Percentiles rank a stretch among this genome's conserved stretches.
Evolutionary conservation across 2,888 invertebrate genomes (phyloP).

Genomic region (Caenorhabditis macrosperma): DNA sequence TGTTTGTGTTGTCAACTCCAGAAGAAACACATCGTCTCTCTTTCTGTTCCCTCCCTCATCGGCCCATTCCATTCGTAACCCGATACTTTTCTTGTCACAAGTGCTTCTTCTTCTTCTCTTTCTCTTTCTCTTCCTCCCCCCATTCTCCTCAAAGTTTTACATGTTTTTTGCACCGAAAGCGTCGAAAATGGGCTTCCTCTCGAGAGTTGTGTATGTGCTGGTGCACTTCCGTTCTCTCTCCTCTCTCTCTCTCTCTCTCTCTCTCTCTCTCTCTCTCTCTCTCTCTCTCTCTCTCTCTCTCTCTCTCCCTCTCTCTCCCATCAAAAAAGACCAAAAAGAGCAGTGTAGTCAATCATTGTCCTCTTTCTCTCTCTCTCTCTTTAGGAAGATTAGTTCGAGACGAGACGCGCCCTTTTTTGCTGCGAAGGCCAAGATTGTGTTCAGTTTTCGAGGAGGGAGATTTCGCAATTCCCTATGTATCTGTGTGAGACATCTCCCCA

Average conservation of each 20-base stretch:
- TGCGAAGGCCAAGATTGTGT: background rate
- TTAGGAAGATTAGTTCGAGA: constrained; percentile 20
- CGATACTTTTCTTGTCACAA: constrained; percentile 40
- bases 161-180: constrained; percentile 29
- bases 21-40: background rate
- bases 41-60: constrained; percentile 7
- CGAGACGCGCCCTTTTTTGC: constrained; percentile 26
- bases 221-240: constrained; percentile 35
- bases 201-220: too few species aligned
- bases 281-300: background rate
- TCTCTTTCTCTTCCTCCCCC: background rate
- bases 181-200: constrained; percentile 6
- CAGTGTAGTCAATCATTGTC: constrained; percentile 43
- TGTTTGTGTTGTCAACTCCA: background rate
- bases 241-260: constrained; percentile 11
- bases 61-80: constrained; percentile 29
- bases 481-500: too few species aligned
- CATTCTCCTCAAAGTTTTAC: constrained; percentile 22
- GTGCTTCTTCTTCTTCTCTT: constrained; percentile 23
- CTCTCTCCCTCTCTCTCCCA: background rate
- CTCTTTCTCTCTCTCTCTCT: background rate
- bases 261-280: background rate
- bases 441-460: too few species aligned
- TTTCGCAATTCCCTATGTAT: too few species aligned
- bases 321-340: constrained; percentile 6